phyloP scores from a whole-genome alignment of 2,113 vertebrate species.

The Vombatus ursinus region DNA sequence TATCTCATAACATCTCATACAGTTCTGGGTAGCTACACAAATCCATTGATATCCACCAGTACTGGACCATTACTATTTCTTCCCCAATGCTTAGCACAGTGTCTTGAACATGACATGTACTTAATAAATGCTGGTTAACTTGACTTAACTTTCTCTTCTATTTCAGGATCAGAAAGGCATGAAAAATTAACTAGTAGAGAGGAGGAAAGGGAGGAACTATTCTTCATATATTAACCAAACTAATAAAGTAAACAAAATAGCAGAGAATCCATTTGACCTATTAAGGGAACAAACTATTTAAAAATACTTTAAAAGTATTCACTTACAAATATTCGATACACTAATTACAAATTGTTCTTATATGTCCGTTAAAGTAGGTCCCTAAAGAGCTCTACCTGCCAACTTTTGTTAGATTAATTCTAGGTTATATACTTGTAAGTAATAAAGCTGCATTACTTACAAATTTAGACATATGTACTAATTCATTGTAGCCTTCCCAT shows the following conservation, averaged over 20 bases:
- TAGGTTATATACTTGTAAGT: neutral
- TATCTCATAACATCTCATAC: neutral
- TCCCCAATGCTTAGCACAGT: neutral
- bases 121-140: neutral
- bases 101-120: neutral
- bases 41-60: neutral
- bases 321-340: neutral
- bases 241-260: neutral
- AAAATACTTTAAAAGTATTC: neutral
- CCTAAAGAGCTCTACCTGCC: neutral
- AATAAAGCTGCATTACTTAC: neutral
- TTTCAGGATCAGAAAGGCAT: neutral
- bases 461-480: neutral
- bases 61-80: neutral
- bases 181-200: neutral
- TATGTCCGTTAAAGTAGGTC: neutral
- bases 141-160: neutral
- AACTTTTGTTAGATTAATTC: neutral
- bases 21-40: neutral
- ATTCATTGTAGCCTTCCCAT: neutral
- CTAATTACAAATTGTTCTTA: neutral
- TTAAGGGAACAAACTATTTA: neutral
- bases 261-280: neutral
- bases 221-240: neutral
- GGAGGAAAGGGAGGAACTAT: neutral